These are phyloP conservation scores for Typhlichthys eigenmanni DNA, from an alignment of 2,797 vertebrate genomes.

Conservation along the genomic window DNA sequence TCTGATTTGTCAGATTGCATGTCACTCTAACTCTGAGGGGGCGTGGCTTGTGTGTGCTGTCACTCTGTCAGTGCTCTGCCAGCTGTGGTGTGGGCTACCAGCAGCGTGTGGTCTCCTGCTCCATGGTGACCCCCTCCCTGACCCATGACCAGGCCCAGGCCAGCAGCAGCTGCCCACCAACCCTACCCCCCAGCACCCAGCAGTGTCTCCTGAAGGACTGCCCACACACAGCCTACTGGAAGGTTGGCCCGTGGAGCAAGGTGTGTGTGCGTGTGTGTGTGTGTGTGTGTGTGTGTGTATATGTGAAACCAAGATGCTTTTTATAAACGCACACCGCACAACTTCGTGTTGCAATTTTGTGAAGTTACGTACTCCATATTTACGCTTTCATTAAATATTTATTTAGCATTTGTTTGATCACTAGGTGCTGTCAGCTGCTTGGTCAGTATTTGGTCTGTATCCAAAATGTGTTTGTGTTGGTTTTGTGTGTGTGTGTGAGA, in stretches of 20 bases:
- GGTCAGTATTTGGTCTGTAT: too few relatives aligned
- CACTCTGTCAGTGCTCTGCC: slow-evolving; percentile 87
- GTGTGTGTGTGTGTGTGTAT: slow-evolving; percentile 17
- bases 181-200: slow-evolving; percentile 58
- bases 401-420: background rate
- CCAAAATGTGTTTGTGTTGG: background rate
- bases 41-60: slow-evolving; percentile 5
- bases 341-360: too few relatives aligned
- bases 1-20: too few relatives aligned
- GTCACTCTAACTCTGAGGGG: too few relatives aligned
- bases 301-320: slow-evolving; percentile 19
- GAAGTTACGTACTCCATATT: background rate
- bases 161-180: slow-evolving; percentile 51
- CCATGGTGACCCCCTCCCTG: slow-evolving; percentile 55
- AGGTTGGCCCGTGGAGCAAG: slow-evolving; percentile 87
- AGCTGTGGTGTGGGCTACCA: slow-evolving; percentile 81
- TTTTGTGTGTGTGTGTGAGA: slow-evolving; percentile 15
- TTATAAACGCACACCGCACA: too few relatives aligned
- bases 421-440: too few relatives aligned
- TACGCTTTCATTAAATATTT: slow-evolving; percentile 29
- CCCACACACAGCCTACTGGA: slow-evolving; percentile 80
- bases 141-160: slow-evolving; percentile 42
- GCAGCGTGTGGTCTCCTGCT: slow-evolving; percentile 84
- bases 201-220: slow-evolving; percentile 82
- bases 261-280: slow-evolving; percentile 58